phyloP scores from a whole-genome alignment of 92 coral and sea anemone genomes.

The Virgularia gustaviana region DNA sequence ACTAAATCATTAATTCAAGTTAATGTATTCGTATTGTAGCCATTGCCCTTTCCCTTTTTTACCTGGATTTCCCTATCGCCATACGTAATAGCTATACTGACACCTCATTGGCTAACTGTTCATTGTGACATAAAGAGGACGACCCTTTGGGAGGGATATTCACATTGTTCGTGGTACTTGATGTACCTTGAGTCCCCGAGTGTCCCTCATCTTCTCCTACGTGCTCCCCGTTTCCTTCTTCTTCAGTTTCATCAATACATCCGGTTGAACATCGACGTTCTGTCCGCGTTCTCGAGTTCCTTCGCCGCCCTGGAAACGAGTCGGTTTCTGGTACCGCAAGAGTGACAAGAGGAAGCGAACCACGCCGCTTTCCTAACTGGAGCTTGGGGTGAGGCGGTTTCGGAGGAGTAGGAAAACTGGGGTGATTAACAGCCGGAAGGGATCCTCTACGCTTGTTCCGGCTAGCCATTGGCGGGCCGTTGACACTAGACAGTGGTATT shows the following conservation, averaged over 20 bases:
- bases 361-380: conserved; percentile 9
- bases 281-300: not conserved
- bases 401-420: not conserved
- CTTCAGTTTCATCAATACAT: conserved; percentile 19
- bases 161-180: too few species aligned
- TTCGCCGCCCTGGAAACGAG: not conserved
- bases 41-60: too few species aligned
- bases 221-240: conserved; percentile 18
- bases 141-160: too few species aligned
- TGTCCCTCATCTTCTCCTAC: not conserved
- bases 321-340: not conserved
- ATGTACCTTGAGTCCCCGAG: not conserved
- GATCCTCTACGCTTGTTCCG: conserved; percentile 30
- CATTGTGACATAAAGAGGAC: too few species aligned
- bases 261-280: not conserved
- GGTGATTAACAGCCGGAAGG: conserved; percentile 20
- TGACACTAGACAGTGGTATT: conserved; percentile 29
- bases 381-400: conserved; percentile 5
- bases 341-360: conserved; percentile 21
- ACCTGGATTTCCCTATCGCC: too few species aligned
- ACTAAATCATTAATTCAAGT: too few species aligned
- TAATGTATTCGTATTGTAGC: too few species aligned
- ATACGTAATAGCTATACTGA: not conserved
- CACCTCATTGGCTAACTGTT: not conserved
- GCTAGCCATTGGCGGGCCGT: conserved; percentile 12